phyloP scores from a whole-genome alignment of 2,113 vertebrate species.

The Leptobrachium ailaonicum region DNA sequence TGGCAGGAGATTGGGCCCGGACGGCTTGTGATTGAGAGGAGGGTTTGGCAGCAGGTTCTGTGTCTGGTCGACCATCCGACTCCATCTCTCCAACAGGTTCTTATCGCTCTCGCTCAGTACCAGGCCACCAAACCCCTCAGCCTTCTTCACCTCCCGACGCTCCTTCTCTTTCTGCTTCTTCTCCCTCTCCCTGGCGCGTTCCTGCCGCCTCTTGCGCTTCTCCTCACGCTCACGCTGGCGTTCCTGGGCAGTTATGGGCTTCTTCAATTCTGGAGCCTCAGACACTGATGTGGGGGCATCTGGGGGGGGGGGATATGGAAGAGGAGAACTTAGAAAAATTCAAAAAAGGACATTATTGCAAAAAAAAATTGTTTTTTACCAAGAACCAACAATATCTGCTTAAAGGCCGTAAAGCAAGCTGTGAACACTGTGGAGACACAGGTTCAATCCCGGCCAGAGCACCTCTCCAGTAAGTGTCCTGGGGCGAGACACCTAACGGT shows the following conservation, averaged over 20 bases:
- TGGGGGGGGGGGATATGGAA: constrained; percentile 21
- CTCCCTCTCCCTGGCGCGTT: constrained; percentile 79
- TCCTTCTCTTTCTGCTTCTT: constrained; percentile 79
- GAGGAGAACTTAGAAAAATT: no score
- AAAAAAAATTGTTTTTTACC: no score
- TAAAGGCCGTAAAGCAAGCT: no score
- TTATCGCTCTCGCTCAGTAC: constrained; percentile 87
- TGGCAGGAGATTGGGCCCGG: constrained; percentile 15
- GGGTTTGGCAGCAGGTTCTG: constrained; percentile 41
- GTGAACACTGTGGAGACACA: no score
- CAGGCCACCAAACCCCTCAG: constrained; percentile 74
- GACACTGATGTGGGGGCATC: constrained; percentile 24
- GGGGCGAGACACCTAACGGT: no score
- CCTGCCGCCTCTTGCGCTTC: constrained; percentile 81
- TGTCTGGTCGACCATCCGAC: constrained; percentile 77
- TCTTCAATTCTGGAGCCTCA: constrained; percentile 68
- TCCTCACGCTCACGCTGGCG: constrained; percentile 88
- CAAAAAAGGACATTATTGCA: no score
- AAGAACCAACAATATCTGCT: no score
- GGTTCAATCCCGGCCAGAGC: no score
- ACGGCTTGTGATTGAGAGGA: constrained; percentile 51
- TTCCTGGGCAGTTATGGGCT: constrained; percentile 87
- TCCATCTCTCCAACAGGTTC: constrained; percentile 86
- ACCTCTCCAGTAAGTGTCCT: no score
- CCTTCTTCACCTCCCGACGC: constrained; percentile 67